Base-by-base conservation (phyloP, 37 sponge, comb jelly and placozoan species). In the Haliclona indistincta region DNA sequence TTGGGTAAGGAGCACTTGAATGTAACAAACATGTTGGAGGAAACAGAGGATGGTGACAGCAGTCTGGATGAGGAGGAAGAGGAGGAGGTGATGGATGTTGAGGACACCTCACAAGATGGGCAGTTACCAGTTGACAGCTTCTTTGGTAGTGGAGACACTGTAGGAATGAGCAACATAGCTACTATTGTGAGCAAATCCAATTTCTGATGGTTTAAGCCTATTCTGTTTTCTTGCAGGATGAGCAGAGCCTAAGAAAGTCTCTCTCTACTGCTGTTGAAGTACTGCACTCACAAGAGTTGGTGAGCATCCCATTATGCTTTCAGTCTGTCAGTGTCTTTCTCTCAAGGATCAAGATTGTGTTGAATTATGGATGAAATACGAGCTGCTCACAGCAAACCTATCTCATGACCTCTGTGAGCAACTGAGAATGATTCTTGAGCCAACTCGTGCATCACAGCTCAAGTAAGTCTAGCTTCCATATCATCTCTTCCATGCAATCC, bases 331-430 rank as follows among this genome's bases (percentile, higher is more conserved):
- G 13, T 47, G 8, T 47, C n/a, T 6, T 58, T 29, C 52, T 32
- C 70, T 26, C 25, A 47, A 61, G 38, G 3, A 26, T 22, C 43
- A 73, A 64, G 73, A 73, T 26, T 34, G 63, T 35, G 55, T 56
- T 35, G 69, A 83, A 34, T 53, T 86, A 25, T 96, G 96, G 96
- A 13, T 62, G 63, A 68, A 89, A 56, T 93, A 93, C 67, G 86
- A 89, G 38, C 19, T 23, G 20, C 28, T 85, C 36, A 89, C 71
- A 4, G 43, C 77, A 13, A 60, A 58, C 35, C 78, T 89, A 7
- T 73, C 97, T 20, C 88, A 89, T 56, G 54, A 65, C 22, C 80
- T 98, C 26, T 98, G 77, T 64, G 99, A 98, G 67, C 89, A 87
- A 54, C 62, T 98, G 38, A 55, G 89, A 28, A 76, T 98, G 0